Base-by-base conservation (phyloP, 2,888 invertebrate species). In the Leptopilina drosophilae region DNA sequence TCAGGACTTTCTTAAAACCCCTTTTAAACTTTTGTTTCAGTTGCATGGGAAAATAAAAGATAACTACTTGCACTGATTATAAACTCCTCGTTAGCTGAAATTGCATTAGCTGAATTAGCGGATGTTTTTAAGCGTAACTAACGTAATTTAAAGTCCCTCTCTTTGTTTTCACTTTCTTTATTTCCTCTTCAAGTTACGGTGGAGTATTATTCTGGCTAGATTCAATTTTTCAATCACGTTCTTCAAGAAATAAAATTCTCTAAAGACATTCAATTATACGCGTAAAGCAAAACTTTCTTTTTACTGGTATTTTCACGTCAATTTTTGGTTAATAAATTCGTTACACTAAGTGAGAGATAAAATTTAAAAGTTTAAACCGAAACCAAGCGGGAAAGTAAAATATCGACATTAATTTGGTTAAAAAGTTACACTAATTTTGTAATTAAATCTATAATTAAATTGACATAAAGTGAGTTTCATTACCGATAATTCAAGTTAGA, bases 71-170 rank as follows among this genome's bases (percentile, higher is more conserved):
- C 67, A 49, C 67, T 69, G 67, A 69, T 49, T 53, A 69, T 20
- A 53, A 69, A 49, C 49, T 69, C 67, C 67, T 69, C 67, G 67
- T 69, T 69, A 69, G 73, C 33, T 26, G 42, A 7, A 73, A 73
- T 73, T 73, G 14, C 56, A 73, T 53, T 33, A 73, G 33, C n/a
- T 73, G 53, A 69, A 73, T 73, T 53, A 73, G n/a, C 56, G 2
- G n/a, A 53, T 73, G 73, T 73, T 73, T 56, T 73, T 53, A 56
- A 73, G 26, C 14, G 53, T 14, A 73, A 73, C 73, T n/a, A 33
- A 56, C 33, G 53, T 53, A 73, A 33, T 73, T 56, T 56, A 33
- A n/a, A 56, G 33, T 56, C 53, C 33, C n/a, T n/a, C 53, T 8
- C 53, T 8, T 8, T 33, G 56, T 53, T 26, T 73, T 46, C 56